A percentile compares a stretch with the other conserved stretches of the same genome.
Conservation (phyloP, 2,113 vertebrate genomes). For the Ophthalmolycus amberensis region DNA sequence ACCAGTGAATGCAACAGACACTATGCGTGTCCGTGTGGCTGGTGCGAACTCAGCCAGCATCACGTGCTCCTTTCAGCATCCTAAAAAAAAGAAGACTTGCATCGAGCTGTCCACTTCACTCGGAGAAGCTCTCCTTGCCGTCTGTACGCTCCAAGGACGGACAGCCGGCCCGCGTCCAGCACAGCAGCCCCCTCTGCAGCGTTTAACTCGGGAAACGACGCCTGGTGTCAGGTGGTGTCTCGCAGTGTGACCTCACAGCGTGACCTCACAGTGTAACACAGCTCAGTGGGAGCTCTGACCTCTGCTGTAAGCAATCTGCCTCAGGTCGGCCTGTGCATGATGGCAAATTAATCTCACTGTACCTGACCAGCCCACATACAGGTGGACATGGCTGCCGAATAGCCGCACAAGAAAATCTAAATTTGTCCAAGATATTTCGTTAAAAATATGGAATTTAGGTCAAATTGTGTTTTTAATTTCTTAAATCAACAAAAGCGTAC, state of each 20-base stretch:
- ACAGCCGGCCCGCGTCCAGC: neutral
- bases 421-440: neutral
- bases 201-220: constrained; percentile 7
- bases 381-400: neutral
- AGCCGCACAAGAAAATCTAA: neutral
- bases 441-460: neutral
- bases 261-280: constrained; percentile 44
- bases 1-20: neutral
- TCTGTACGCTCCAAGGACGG: neutral
- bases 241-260: neutral
- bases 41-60: neutral
- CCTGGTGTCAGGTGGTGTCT: constrained; percentile 14
- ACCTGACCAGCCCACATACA: constrained; percentile 6
- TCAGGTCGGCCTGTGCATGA: constrained; percentile 30
- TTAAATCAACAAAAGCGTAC: neutral
- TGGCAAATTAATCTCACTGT: constrained; percentile 30
- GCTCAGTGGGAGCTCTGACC: constrained; percentile 34
- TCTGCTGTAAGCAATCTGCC: constrained; percentile 52
- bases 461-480: neutral
- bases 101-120: constrained; percentile 1
- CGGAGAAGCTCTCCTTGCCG: neutral
- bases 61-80: neutral
- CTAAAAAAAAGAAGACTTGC: neutral
- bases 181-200: neutral
- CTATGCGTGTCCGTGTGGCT: no score